Conservation (phyloP, 2,888 invertebrate species). For the Drosophila dives region DNA sequence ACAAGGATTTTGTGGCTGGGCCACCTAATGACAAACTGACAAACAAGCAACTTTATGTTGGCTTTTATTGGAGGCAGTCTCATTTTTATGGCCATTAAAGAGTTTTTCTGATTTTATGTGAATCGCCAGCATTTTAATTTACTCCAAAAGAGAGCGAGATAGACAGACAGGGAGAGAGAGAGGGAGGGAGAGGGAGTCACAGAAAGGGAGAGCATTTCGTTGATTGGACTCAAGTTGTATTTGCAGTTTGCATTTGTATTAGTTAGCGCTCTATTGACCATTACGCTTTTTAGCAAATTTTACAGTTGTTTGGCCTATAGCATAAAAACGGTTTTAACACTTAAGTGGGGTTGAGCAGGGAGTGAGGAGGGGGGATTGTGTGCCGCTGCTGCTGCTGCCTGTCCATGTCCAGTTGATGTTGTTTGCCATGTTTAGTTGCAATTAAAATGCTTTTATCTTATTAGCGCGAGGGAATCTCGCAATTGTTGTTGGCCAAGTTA, state of each 20-base stretch:
- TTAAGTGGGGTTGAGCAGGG: background rate
- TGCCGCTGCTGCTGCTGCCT: conserved; percentile 16
- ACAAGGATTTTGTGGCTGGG: conserved; percentile 45
- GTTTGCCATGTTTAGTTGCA: conserved; percentile 78
- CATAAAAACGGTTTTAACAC: conserved; percentile 17
- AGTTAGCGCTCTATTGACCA: conserved; percentile 24
- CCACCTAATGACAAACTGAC: conserved; percentile 37
- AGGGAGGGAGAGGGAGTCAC: too few species aligned
- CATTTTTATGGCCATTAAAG: conserved; percentile 56
- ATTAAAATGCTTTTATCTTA: conserved; percentile 80
- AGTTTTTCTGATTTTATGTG: conserved; percentile 40
- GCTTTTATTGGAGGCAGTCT: conserved; percentile 43
- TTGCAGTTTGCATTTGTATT: conserved; percentile 17
- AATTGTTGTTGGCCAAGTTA: conserved; percentile 18
- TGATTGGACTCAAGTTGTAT: conserved; percentile 8
- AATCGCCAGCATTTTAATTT: conserved; percentile 66
- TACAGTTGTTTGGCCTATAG: conserved; percentile 75
- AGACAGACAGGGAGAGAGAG: background rate
- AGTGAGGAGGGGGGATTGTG: conserved; percentile 1
- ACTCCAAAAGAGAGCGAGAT: conserved; percentile 20
- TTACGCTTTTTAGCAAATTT: conserved; percentile 40
- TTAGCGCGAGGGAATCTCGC: conserved; percentile 64
- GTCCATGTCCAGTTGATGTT: conserved; percentile 57
- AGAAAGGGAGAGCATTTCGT: conserved; percentile 36
- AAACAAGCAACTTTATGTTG: conserved; percentile 57